Base-by-base conservation (phyloP, 2,888 invertebrate genomes). In the Dicranocentrus wangi region DNA sequence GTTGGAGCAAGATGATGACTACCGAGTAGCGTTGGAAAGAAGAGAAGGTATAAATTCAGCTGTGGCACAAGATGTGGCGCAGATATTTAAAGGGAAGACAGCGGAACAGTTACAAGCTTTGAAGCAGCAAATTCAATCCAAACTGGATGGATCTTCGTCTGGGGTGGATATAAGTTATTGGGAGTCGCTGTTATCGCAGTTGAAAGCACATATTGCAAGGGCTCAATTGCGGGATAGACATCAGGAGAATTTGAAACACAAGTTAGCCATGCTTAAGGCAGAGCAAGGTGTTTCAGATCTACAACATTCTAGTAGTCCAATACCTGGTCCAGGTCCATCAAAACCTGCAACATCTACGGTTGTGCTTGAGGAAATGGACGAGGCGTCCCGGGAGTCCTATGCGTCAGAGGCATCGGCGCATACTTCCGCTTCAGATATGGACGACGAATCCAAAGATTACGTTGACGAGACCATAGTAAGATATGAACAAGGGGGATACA, bases 111-210 rank as follows among this genome's bases (percentile, higher is more conserved):
- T 99, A 85, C 93, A 93, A 86, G 92, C 94, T 73, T 90, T 99
- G 85, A 95, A 96, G 88, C 89, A 90, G 27, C 93, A 95, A 88
- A 97, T 99, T 87, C 95, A 95, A 89, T 90, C 90, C 17, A 98
- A 98, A 90, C 94, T 98, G 82, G 91, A 91, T 86, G 93, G 94
- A 0, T 93, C 94, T 83, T 93, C 92, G 58, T 97, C 95, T 89
- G 97, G 97, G 17, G 93, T 98, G 60, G 99, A 99, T 90, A 94
- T 98, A 83, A 96, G 96, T 60, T 99, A 98, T 90, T 99, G 99
- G 99, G 99, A 99, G 90, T 95, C 96, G 63, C 90, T 99, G 84
- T 91, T 98, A 42, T 95, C 95, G n/a, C 97, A 98, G 89, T 90
- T 99, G 10, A 97, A 96, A 90, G 98, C 97, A 5, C 96, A 97